Percentiles rank a stretch among this genome's conserved stretches.
These are phyloP conservation scores for Andrena bicolor DNA, from an alignment of 2,888 invertebrate genomes.

Conservation along the genomic window DNA sequence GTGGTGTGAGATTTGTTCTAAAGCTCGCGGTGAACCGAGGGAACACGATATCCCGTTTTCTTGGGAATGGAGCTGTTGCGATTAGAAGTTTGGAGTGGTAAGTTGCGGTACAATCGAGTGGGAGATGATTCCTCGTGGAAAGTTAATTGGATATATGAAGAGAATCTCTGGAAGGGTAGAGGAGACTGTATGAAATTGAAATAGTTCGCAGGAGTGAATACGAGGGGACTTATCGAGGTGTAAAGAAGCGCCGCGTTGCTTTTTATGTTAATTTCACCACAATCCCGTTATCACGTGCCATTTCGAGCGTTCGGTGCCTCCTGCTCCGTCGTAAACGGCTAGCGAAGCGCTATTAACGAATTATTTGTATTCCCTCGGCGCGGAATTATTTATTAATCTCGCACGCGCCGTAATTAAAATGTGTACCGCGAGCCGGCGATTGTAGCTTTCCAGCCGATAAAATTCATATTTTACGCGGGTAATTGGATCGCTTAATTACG, in stretches of 20 bases:
- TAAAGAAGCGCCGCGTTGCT: background rate
- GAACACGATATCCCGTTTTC: too few relatives aligned
- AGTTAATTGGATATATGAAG: too few relatives aligned
- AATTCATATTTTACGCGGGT: conserved; percentile 50
- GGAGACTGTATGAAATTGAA: background rate
- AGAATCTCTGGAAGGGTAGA: too few relatives aligned
- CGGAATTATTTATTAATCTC: conserved; percentile 50
- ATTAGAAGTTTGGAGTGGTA: too few relatives aligned
- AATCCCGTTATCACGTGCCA: background rate
- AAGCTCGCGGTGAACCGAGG: background rate
- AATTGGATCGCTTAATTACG: conserved; percentile 59
- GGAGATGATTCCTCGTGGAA: too few relatives aligned
- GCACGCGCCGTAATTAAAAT: conserved; percentile 48
- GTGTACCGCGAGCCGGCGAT: conserved; percentile 18
- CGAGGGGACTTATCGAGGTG: background rate
- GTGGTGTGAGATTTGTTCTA: background rate
- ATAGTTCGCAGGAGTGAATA: background rate
- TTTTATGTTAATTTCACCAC: background rate
- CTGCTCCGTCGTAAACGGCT: background rate
- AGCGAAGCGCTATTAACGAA: conserved; percentile 26
- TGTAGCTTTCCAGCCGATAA: conserved; percentile 40
- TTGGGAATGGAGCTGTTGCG: too few relatives aligned
- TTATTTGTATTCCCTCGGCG: conserved; percentile 11
- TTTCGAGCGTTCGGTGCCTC: background rate
- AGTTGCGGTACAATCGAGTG: too few relatives aligned